Evolutionary conservation across 1,140 invertebrate species (phyloP), one percentile per base, ranked within the genome.

Genomic region (Lepidurus apus): DNA sequence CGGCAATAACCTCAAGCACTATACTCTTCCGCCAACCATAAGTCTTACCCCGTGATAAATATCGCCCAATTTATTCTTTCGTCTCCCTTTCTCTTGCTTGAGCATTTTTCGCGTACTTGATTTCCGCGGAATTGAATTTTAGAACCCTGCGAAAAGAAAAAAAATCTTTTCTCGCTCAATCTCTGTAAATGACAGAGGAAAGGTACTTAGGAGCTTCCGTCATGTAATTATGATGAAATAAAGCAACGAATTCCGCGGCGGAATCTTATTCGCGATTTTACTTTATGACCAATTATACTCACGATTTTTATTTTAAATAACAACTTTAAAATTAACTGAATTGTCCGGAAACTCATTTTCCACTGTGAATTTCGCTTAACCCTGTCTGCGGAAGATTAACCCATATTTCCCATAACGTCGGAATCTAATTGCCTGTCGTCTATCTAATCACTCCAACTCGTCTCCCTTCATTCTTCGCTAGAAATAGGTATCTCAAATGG

Each of bases 1-100:
- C 53, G n/a, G 53, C 53, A 65, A 65, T 65, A 65, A 65, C 53
- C 53, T 17, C 53, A 65, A 65, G 53, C 21, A 65, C 53, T 65
- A n/a, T 65, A 13, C 53, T 65, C 53, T 65, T 65, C 53, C 53
- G 53, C 53, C 53, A 65, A 21, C 9, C 13, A 17, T 65, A 65
- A 65, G 53, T 65, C n/a, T 21, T 65, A 65, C n/a, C n/a, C 17
- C 17, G 17, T 65, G 53, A 65, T 65, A 65, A 65, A 65, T 65
- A 65, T 65, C 53, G 8, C 53, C 53, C 53, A 13, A 65, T n/a
- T 65, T 65, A 6, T n/a, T 65, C 21, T 65, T 17, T 1, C 53
- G 53, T 65, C 53, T 65, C 17, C n/a, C 53, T 65, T 65, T 65
- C 17, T 65, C 53, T 65, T 65, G 17, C 53, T 17, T 65, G 17